These are phyloP conservation scores for Rhagoletis zephyria DNA, from an alignment of 1,140 invertebrate species.

Conservation along the genomic window DNA sequence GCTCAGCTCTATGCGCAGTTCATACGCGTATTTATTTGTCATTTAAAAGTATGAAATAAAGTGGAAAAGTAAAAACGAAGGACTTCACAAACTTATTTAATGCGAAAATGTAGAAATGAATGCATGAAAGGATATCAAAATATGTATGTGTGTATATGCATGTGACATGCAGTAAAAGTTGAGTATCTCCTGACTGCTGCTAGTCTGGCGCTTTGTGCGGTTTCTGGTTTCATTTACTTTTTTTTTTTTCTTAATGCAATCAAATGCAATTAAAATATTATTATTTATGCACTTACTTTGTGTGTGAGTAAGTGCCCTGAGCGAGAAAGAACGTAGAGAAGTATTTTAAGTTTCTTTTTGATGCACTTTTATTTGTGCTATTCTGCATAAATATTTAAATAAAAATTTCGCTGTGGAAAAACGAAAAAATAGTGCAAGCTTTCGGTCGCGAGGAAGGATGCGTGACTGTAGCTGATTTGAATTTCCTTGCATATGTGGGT, in stretches of 20 bases:
- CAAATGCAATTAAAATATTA: background rate
- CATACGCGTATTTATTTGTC: background rate
- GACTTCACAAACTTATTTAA: slow-evolving; percentile 18
- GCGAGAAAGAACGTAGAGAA: background rate
- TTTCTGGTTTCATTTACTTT: background rate
- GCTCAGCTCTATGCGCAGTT: background rate
- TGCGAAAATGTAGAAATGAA: background rate
- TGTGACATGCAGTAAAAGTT: background rate
- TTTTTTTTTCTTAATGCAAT: background rate
- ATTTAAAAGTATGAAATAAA: background rate
- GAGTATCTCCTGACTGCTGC: background rate
- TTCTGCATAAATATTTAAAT: background rate
- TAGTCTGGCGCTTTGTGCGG: background rate
- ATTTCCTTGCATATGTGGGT: too few species aligned
- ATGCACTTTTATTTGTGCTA: background rate
- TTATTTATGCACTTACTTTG: slow-evolving; percentile 10
- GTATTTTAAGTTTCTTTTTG: slow-evolving; percentile 30
- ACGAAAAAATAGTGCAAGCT: background rate
- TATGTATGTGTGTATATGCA: background rate
- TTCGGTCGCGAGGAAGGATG: background rate
- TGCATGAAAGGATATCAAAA: background rate
- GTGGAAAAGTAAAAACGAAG: background rate
- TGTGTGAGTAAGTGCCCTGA: too few species aligned
- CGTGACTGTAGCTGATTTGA: too few species aligned
- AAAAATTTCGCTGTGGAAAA: background rate